phyloP scores from a whole-genome alignment of 2,888 invertebrate species.

The Ariolimax columbianus region DNA sequence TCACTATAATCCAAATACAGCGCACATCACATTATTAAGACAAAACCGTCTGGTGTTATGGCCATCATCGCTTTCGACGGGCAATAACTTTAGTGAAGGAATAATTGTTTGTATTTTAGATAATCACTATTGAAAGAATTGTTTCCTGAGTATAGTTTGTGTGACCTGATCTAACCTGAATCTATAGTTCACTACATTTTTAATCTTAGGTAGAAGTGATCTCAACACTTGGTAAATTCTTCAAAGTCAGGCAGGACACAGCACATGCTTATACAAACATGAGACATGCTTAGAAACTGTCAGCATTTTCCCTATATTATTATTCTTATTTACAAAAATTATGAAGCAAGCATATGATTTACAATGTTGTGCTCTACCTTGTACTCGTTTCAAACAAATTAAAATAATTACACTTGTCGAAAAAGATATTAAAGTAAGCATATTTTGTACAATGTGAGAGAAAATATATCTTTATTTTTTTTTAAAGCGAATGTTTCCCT shows the following conservation, averaged over 20 bases:
- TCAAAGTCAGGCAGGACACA: constrained; percentile 6
- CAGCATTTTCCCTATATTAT: neutral
- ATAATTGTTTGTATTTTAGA: too few species aligned
- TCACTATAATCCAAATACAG: too few species aligned
- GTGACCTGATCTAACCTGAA: too few species aligned
- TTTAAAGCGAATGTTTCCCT: neutral
- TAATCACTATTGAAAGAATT: too few species aligned
- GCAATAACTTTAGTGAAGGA: too few species aligned
- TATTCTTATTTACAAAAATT: neutral
- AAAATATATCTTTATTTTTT: neutral
- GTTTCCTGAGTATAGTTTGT: too few species aligned
- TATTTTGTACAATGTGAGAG: neutral
- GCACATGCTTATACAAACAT: constrained; percentile 29
- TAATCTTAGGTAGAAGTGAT: neutral
- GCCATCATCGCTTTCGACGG: too few species aligned
- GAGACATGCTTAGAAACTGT: constrained; percentile 15
- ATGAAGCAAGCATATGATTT: neutral
- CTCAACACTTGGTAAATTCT: neutral
- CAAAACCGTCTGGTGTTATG: too few species aligned
- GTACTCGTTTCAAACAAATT: neutral
- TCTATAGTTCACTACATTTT: too few species aligned
- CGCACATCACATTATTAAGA: too few species aligned
- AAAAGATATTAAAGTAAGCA: neutral
- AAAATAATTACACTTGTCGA: neutral
- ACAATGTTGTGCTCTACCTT: neutral